Base-by-base conservation (phyloP, 2,113 vertebrate species). In the Corythoichthys intestinalis region DNA sequence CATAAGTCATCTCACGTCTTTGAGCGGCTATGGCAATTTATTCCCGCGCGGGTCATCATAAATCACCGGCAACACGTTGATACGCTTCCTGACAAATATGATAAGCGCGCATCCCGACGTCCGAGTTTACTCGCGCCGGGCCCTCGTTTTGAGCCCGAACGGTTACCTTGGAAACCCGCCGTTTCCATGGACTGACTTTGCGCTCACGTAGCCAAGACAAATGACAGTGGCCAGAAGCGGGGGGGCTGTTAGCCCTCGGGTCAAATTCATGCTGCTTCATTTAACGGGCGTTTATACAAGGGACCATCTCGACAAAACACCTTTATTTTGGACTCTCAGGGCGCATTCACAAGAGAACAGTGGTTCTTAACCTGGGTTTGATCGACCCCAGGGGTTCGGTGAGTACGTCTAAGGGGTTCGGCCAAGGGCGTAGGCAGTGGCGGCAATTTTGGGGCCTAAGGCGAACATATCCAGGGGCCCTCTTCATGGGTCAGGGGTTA, bases 181-280 rank as follows among this genome's bases (percentile, higher is more conserved):
- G 82, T 91, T 92, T 92, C 91, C 91, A 92, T 91, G 91, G 89
- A 92, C 89, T 91, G 89, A 86, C 86, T 92, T 88, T 85, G 85
- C 87, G 85, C 90, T 90, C 89, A 90, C 87, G 90, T 92, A 89
- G 89, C 80, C 86, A 90, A 92, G 91, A 92, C 90, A 91, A 92
- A 92, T 91, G 86, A 85, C 88, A 85, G 78, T 69, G 90, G 86
- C 87, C 79, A 72, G 82, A 83, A 77, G 77, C 78, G 83, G 89
- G 88, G 87, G 87, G 86, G 86, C 89, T 89, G 83, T 91, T 89
- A 88, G 86, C 90, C 89, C 86, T 37, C 78, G 86, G 91, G 91
- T 92, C 90, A 90, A 86, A 90, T 85, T 87, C 86, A 84, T 87
- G 84, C 85, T 83, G 90, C 86, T 90, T 90, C 89, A 91, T 90